phyloP scores from a whole-genome alignment of 2,797 vertebrate species.

The Rhinogobio ventralis region DNA sequence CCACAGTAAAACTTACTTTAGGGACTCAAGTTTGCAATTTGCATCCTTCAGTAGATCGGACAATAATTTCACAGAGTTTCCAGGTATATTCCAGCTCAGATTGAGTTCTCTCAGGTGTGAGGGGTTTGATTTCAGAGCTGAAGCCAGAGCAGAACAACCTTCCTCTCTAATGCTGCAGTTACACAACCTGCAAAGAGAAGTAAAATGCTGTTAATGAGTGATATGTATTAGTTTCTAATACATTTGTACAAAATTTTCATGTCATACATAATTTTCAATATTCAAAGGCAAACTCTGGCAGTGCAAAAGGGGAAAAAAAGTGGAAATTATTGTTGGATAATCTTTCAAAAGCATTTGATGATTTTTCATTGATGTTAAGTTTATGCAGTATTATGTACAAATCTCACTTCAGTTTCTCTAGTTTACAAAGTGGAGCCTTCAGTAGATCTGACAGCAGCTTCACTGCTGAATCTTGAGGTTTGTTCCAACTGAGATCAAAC shows the following conservation, averaged over 20 bases:
- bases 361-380: too few species aligned
- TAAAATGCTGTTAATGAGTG: too few species aligned
- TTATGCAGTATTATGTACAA: background rate
- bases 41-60: background rate
- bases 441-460: background rate
- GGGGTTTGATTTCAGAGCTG: background rate
- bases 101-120: background rate
- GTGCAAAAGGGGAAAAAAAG: too few species aligned
- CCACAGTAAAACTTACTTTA: background rate
- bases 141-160: background rate
- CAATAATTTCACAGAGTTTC: background rate
- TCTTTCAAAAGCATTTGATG: too few species aligned
- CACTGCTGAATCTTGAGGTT: background rate
- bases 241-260: too few species aligned
- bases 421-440: background rate
- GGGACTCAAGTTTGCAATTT: background rate
- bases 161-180: background rate
- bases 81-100: background rate
- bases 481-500: background rate
- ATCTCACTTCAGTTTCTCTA: background rate
- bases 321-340: too few species aligned
- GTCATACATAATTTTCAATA: too few species aligned
- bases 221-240: too few species aligned
- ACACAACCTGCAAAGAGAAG: background rate
- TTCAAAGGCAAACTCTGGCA: too few species aligned